Base-by-base conservation (phyloP, 2,113 vertebrate species). In the Vireo altiloquus region DNA sequence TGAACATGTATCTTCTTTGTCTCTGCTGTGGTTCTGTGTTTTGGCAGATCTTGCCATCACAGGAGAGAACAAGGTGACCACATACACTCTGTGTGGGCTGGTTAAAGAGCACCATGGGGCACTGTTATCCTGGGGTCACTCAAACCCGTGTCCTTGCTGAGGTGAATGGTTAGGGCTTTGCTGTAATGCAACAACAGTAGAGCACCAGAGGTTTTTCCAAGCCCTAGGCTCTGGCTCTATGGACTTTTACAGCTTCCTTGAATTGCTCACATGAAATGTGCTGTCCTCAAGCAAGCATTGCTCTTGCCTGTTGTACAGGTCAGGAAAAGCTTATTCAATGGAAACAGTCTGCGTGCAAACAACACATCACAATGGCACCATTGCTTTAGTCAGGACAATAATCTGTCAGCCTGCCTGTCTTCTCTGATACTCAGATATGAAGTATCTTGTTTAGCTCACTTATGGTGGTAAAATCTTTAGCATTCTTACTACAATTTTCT, bases 181-280 rank as follows among this genome's bases (percentile, higher is more conserved):
- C 57, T 71, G 8, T 72, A 94, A 71, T 0, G 3, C 60, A 82
- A 53, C 42, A 44, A 35, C 52, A 75, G 76, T 69, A 93, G 28
- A 93, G 52, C 50, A 86, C 49, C 17, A 53, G 68, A 76, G 40
- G 52, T 84, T 81, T 97, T 97, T 96, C 95, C 94, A 81, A 81
- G 96, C 95, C 96, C 90, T 95, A 75, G 90, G 90, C 71, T 79
- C 64, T 7, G 5, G 56, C 78, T 78, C 64, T n/a, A 13, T 53
- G 59, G 57, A 86, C 39, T 90, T 93, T 72, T 88, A 80, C 63
- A 59, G 59, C n/a, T 92, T 63, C n/a, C 79, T 77, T 81, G 79
- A 82, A 92, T 30, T 77, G 82, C 47, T 86, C 57, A 77, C 57
- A 22, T 46, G 33, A 70, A 56, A 23, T 14, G 9, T 87, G 30